A percentile compares a stretch with the other conserved stretches of the same genome.
These are phyloP conservation scores for Lordiphosa stackelbergi DNA, from an alignment of 1,140 invertebrate genomes.

Conservation along the genomic window DNA sequence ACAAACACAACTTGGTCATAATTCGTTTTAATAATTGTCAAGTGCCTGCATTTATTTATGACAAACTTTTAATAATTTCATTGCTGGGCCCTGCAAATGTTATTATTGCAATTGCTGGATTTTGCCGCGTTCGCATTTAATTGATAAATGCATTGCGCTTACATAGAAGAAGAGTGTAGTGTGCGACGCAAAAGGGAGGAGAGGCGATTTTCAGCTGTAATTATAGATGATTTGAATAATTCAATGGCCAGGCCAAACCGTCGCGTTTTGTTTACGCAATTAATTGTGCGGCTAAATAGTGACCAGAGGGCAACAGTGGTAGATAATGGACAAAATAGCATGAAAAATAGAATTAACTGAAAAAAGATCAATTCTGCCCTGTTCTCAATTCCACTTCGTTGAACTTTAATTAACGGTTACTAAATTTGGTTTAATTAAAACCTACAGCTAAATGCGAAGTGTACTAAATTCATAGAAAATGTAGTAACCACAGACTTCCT, in stretches of 20 bases:
- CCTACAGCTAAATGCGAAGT: no score
- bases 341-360: background rate
- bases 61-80: constrained; percentile 73
- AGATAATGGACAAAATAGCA: background rate
- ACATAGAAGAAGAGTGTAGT: background rate
- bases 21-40: constrained; percentile 74
- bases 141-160: constrained; percentile 61
- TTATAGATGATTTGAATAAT: constrained; percentile 74
- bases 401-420: no score
- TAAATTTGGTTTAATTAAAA: no score
- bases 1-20: constrained; percentile 32
- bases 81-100: constrained; percentile 37
- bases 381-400: no score
- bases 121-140: constrained; percentile 65
- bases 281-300: constrained; percentile 54
- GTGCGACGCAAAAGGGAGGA: background rate
- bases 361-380: no score
- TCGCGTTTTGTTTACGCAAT: constrained; percentile 70
- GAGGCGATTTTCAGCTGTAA: constrained; percentile 39
- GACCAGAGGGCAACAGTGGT: constrained; percentile 22
- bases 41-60: constrained; percentile 67
- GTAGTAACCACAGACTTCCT: no score
- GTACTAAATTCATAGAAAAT: no score
- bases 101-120: constrained; percentile 64
- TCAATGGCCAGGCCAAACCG: constrained; percentile 47